Evolutionary conservation across 2,888 invertebrate genomes (phyloP), one percentile per base, ranked within the genome.

Genomic region (Paralinhomoeus sp.): DNA sequence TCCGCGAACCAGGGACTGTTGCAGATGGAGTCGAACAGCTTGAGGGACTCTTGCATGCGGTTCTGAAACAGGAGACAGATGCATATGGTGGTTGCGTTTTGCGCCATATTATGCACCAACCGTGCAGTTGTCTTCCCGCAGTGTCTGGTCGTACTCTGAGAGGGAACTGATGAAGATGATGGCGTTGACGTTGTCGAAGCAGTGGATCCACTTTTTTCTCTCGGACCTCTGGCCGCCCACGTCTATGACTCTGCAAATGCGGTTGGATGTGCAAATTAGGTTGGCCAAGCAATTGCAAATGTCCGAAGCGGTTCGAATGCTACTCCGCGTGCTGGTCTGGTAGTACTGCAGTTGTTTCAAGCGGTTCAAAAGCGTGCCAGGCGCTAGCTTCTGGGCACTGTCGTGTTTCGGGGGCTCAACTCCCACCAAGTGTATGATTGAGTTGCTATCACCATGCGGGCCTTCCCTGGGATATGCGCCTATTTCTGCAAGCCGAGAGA

Each of bases 1-100:
- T 97, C 93, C 44, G 91, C 89, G 70, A 99, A 97, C 97, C 97
- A 99, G 70, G 97, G 93, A 72, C 91, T 91, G 75, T 97, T 99
- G 73, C 97, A 99, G 71, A 97, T 97, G 49, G 93, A 93, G 71
- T 99, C 97, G 69, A 97, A 99, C 61, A 99, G 72, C 71, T 93
- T 93, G 69, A 99, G 73, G 67, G 89, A 89, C 72, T 97, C 97
- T 71, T 97, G 93, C 97, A 97, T 99, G 67, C 93, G 89, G 73
- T 97, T 91, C 91, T 91, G 73, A 39, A 77, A 53, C 20, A 7
- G 3, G 12, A 12, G 7, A 12, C 7, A 7, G 31, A 31, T 12
- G 9, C 9, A 12, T 15, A 31, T 15, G 15, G 15, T 12, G 15
- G 15, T 31, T 12, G 7, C 31, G 15, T 31, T 31, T 31, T 12